Evolutionary conservation across 1,140 invertebrate species (phyloP).

Genomic region (Platorchestia sp.): DNA sequence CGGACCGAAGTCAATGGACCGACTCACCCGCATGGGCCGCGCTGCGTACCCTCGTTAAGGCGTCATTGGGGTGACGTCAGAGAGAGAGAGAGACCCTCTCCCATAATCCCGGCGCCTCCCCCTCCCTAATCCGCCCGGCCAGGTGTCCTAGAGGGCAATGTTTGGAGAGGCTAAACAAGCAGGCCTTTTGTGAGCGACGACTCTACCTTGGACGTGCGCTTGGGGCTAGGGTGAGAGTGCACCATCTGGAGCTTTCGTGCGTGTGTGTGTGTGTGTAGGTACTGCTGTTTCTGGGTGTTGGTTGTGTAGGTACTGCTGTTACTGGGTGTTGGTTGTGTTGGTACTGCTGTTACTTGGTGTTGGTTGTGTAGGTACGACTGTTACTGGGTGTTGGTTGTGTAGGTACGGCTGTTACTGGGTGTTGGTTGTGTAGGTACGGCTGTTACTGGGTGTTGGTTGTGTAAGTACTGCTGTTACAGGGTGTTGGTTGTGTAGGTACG

Average conservation of each 20-base stretch:
- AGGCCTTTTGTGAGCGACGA: conserved; percentile 36
- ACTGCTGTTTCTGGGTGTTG: no score
- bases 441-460: no score
- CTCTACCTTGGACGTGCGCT: not conserved
- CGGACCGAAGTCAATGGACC: not conserved
- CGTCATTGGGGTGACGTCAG: conserved; percentile 4
- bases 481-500: no score
- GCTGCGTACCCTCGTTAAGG: not conserved
- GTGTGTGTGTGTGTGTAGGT: not conserved
- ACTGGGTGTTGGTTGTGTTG: no score
- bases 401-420: no score
- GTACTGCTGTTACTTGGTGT: no score
- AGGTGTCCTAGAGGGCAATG: conserved; percentile 34
- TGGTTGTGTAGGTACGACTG: no score
- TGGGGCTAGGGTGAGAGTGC: not conserved
- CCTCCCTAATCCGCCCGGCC: conserved; percentile 11
- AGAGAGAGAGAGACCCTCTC: not conserved
- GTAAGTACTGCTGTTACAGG: no score
- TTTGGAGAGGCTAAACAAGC: conserved; percentile 46
- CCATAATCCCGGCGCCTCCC: not conserved
- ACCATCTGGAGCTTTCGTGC: not conserved
- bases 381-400: no score
- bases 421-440: no score
- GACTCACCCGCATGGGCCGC: not conserved
- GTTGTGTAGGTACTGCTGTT: no score